Evolutionary conservation across 1,140 invertebrate genomes (phyloP).

Genomic region (Yoshiicerus persimilis): DNA sequence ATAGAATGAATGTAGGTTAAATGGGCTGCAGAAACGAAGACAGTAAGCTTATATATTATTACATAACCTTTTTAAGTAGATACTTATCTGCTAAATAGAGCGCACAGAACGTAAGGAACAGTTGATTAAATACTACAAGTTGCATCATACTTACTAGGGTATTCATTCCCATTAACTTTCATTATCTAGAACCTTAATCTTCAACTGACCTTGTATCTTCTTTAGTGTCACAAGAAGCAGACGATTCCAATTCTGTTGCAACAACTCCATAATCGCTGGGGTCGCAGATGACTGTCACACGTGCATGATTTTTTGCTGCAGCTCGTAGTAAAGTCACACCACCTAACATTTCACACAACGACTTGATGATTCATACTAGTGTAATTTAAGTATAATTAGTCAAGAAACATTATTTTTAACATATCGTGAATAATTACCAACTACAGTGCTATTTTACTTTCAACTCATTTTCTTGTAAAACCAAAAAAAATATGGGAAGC

Average conservation of each 20-base stretch:
- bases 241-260: slow-evolving; percentile 68
- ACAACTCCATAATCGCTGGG: slow-evolving; percentile 82
- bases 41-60: too few species aligned
- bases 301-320: slow-evolving; percentile 95
- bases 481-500: too few species aligned
- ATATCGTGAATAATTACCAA: too few species aligned
- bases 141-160: not conserved
- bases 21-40: too few species aligned
- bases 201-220: slow-evolving; percentile 68
- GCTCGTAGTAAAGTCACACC: slow-evolving; percentile 92
- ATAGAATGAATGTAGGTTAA: too few species aligned
- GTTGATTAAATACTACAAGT: not conserved
- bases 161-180: not conserved
- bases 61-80: too few species aligned
- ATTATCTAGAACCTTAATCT: not conserved
- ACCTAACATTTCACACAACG: slow-evolving; percentile 57
- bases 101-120: too few species aligned
- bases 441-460: too few species aligned
- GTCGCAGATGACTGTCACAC: slow-evolving; percentile 94
- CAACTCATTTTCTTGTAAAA: not conserved
- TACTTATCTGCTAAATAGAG: too few species aligned
- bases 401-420: too few species aligned
- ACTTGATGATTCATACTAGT: too few species aligned
- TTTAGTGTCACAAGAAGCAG: slow-evolving; percentile 65
- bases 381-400: too few species aligned